Percentiles rank a stretch among this genome's conserved stretches.
Evolutionary conservation across 2,888 invertebrate species (phyloP).

Genomic region (Alentia gelatinosa): DNA sequence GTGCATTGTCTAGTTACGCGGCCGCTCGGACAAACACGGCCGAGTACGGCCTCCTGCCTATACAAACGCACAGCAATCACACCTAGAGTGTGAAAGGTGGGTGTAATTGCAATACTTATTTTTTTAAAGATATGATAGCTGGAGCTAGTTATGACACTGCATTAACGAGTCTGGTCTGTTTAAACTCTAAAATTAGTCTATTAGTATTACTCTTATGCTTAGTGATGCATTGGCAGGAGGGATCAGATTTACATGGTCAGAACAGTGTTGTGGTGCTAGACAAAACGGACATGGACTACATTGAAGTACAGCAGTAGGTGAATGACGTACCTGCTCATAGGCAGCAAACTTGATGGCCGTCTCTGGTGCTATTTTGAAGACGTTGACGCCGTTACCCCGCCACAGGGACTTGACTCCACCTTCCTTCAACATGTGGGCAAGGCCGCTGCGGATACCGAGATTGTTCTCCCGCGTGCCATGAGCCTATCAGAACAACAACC

Average conservation of each 20-base stretch:
- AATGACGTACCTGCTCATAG: slow-evolving; percentile 94
- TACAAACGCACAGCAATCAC: no score
- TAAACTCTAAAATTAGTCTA: no score
- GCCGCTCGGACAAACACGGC: no score
- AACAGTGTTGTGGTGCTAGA: background rate
- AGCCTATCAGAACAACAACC: slow-evolving; percentile 82
- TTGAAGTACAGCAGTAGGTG: background rate
- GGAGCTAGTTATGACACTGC: no score
- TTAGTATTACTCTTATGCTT: no score
- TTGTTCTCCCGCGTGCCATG: slow-evolving; percentile 84
- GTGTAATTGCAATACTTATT: no score
- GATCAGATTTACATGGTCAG: background rate
- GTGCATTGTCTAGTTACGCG: no score
- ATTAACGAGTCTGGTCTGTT: no score
- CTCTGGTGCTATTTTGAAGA: slow-evolving; percentile 98
- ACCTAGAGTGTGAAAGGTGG: no score
- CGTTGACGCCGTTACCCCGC: slow-evolving; percentile 98
- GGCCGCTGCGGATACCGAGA: slow-evolving; percentile 82
- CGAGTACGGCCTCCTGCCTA: no score
- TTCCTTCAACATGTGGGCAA: slow-evolving; percentile 91
- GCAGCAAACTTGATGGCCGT: slow-evolving; percentile 97
- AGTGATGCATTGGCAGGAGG: no score
- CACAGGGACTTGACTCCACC: slow-evolving; percentile 94
- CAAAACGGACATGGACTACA: background rate
- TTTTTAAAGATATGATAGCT: no score